Conservation (phyloP, 1,140 invertebrate species). For the Neelides sp. region DNA sequence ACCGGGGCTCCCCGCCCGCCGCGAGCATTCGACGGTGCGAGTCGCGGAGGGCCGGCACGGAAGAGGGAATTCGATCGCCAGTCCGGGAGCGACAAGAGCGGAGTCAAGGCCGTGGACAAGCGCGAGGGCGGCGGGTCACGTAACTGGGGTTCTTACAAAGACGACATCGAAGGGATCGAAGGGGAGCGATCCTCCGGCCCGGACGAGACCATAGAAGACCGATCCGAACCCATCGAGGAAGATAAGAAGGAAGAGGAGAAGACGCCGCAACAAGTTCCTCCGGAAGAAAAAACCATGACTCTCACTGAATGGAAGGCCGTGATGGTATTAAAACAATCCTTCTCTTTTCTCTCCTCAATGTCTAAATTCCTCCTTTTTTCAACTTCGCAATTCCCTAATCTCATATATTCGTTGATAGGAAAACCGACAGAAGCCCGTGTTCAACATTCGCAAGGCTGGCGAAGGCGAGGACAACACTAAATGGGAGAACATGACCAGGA, state of each 20-base stretch:
- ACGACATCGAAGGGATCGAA: slow-evolving; percentile 49
- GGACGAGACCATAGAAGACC: slow-evolving; percentile 31
- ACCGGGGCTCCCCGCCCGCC: slow-evolving; percentile 35
- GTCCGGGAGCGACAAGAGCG: slow-evolving; percentile 85
- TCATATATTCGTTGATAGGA: slow-evolving; percentile 29
- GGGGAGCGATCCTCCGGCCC: slow-evolving; percentile 15
- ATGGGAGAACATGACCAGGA: slow-evolving; percentile 81
- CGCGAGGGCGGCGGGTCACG: slow-evolving; percentile 83
- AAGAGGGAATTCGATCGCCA: slow-evolving; percentile 89
- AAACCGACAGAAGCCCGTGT: slow-evolving; percentile 62
- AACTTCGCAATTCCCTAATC: too few relatives aligned
- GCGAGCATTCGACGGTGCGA: slow-evolving; percentile 38
- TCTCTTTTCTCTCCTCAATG: neutral
- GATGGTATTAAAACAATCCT: slow-evolving; percentile 39
- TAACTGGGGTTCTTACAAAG: slow-evolving; percentile 88
- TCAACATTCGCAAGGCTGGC: slow-evolving; percentile 78
- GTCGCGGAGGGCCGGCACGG: slow-evolving; percentile 52
- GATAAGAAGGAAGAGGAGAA: too few relatives aligned
- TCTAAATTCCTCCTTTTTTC: neutral
- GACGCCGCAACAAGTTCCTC: too few relatives aligned
- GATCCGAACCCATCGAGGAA: slow-evolving; percentile 31
- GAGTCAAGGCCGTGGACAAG: slow-evolving; percentile 86
- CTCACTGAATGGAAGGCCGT: slow-evolving; percentile 80
- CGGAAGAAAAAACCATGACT: slow-evolving; percentile 56
- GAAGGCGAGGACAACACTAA: slow-evolving; percentile 80